phyloP scores from a whole-genome alignment of 2,797 vertebrate species.

The Ceryle rudis region DNA sequence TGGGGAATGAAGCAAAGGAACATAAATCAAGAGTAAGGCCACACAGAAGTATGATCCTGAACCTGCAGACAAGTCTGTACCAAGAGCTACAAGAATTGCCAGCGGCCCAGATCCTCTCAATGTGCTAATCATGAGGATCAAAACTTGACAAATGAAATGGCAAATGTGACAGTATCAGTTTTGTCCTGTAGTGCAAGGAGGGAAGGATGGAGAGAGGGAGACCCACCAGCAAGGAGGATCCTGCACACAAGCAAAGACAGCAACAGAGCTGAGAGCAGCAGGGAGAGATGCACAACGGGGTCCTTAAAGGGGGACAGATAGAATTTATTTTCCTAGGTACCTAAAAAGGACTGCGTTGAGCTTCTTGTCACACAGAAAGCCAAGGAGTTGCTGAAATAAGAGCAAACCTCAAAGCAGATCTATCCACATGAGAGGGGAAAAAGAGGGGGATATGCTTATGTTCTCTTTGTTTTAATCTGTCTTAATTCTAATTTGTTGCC shows the following conservation, averaged over 20 bases:
- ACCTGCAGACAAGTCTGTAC: neutral
- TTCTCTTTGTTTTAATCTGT: neutral
- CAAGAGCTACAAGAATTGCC: neutral
- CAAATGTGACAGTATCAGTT: neutral
- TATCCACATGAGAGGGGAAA: neutral
- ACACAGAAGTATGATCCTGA: neutral
- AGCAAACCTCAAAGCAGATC: neutral
- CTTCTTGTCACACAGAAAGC: neutral
- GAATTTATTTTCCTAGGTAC: neutral
- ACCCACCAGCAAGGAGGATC: neutral
- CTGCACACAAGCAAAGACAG: rapidly evolving
- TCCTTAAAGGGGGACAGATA: neutral
- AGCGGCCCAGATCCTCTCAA: neutral
- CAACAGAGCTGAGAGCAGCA: neutral
- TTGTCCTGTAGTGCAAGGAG: rapidly evolving
- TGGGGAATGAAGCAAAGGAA: constrained; percentile 20
- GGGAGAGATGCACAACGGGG: neutral
- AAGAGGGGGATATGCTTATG: neutral
- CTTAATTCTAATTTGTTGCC: neutral
- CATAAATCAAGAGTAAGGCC: constrained; percentile 4
- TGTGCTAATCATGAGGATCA: neutral
- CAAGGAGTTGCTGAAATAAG: neutral
- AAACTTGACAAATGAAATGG: neutral
- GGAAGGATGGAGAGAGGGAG: neutral
- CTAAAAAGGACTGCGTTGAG: neutral